Evolutionary conservation across 1,140 invertebrate genomes (phyloP).

Genomic region (Drosophila truncata): DNA sequence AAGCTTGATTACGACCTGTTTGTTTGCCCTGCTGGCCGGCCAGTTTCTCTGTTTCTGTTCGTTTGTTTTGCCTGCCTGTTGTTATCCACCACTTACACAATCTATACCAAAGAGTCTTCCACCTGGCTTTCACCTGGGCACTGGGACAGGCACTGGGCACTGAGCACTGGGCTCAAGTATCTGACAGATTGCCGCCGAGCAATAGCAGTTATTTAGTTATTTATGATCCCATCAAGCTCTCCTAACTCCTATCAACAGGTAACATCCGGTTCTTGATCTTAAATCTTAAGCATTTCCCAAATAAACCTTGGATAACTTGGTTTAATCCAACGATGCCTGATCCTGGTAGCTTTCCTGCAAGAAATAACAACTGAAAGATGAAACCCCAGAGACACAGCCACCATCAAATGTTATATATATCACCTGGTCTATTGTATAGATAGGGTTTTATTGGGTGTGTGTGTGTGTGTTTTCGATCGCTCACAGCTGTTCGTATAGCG

Average conservation of each 20-base stretch:
- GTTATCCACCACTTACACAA: conserved; percentile 34
- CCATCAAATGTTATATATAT: not conserved
- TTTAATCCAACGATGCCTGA: not conserved
- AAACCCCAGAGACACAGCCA: not conserved
- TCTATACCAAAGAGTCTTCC: conserved; percentile 25
- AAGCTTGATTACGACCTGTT: conserved; percentile 42
- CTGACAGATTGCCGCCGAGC: conserved; percentile 1
- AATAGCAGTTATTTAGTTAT: not conserved
- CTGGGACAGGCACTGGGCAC: not conserved
- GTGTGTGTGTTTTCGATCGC: conserved; percentile 36
- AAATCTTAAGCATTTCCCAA: not conserved
- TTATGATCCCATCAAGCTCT: not conserved
- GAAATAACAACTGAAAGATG: not conserved
- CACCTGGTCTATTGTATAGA: conserved; percentile 18
- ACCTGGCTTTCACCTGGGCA: conserved; percentile 12
- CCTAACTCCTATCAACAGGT: not conserved
- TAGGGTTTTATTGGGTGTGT: conserved; percentile 39
- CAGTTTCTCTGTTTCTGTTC: conserved; percentile 28
- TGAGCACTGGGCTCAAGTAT: not conserved
- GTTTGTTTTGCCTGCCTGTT: conserved; percentile 34
- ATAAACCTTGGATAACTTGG: not conserved
- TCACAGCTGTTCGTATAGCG: conserved; percentile 29
- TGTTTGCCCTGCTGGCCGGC: conserved; percentile 28
- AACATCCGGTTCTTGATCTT: not conserved
- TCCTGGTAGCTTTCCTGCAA: not conserved